Base-by-base conservation (phyloP, 2,113 vertebrate species). In the Lophius piscatorius region DNA sequence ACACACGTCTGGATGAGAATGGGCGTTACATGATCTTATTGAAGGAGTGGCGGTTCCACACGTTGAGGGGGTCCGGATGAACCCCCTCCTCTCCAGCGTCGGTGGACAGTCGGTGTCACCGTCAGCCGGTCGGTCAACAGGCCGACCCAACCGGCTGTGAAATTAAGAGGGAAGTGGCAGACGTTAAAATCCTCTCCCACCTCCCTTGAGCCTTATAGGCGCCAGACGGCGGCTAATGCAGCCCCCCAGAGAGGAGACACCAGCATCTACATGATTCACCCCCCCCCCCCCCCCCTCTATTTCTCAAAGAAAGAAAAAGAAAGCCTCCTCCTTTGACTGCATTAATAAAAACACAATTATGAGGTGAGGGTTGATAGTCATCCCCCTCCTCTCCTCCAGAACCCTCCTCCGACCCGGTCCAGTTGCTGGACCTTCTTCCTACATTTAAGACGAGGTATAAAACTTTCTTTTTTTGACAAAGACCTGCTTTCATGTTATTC, bases 91-190 rank as follows among this genome's bases (percentile, higher is more conserved):
- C 74, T 73, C 65, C 73, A 75, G 78, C 66, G 81, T 59, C 74
- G 76, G 71, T 81, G 82, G 74, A 82, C 42, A 36, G 78, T 80
- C 80, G 78, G 77, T 72, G 65, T 79, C 83, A 69, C 88, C 81
- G 80, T 81, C 77, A 88, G 87, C 87, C n/a, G 85, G 83, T 80
- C 86, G 83, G 80, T 85, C 82, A 87, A 84, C 82, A 74, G 86
- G 78, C 86, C 78, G 83, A 87, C 74, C 87, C 87, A 90, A 88
- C 86, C 86, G 86, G 79, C 86, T 88, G 84, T 90, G 87, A 90
- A 90, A 90, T 90, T 85, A 90, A 89, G 87, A 87, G 74, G 84
- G 85, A 87, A 90, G 87, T 87, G 88, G 84, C 87, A 85, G 85
- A 87, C 85, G 87, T 87, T 89, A 89, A 86, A 81, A 81, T 70